A percentile compares a stretch with the other conserved stretches of the same genome.
Evolutionary conservation across 2,888 invertebrate genomes (phyloP).

Genomic region (Octodonta nipae): DNA sequence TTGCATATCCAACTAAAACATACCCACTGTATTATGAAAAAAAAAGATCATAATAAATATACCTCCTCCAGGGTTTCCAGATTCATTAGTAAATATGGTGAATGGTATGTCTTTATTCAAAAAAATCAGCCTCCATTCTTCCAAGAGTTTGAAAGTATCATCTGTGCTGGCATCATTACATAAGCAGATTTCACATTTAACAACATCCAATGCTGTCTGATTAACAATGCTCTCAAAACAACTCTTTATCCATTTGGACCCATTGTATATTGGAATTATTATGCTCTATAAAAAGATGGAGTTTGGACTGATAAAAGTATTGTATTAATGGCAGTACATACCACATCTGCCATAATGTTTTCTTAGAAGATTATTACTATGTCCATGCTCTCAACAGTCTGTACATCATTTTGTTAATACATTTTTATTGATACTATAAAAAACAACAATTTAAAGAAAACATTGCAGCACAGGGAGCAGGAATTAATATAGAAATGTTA

Average conservation of each 20-base stretch:
- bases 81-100: slow-evolving; percentile 33
- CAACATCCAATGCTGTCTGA: slow-evolving; percentile 39
- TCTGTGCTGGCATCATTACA: slow-evolving; percentile 60
- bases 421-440: too few species aligned
- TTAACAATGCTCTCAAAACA: slow-evolving; percentile 50
- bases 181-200: slow-evolving; percentile 49
- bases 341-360: too few species aligned
- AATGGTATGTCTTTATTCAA: slow-evolving; percentile 34
- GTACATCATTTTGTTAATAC: too few species aligned
- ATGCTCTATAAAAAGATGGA: slow-evolving; percentile 42
- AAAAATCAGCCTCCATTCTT: slow-evolving; percentile 43
- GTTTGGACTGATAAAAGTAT: too few species aligned
- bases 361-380: too few species aligned
- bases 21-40: slow-evolving; percentile 1
- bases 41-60: too few species aligned
- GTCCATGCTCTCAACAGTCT: too few species aligned
- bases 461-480: too few species aligned
- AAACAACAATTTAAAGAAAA: too few species aligned
- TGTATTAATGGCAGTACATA: too few species aligned
- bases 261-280: slow-evolving; percentile 60
- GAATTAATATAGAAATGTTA: too few species aligned
- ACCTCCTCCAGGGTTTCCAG: slow-evolving; percentile 39
- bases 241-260: slow-evolving; percentile 52
- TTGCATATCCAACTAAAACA: slow-evolving; percentile 55
- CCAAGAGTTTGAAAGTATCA: slow-evolving; percentile 38